Percentiles rank a stretch among this genome's conserved stretches.
These are phyloP conservation scores for Embidobia sp. DNA, from an alignment of 2,888 invertebrate genomes.

Conservation along the genomic window DNA sequence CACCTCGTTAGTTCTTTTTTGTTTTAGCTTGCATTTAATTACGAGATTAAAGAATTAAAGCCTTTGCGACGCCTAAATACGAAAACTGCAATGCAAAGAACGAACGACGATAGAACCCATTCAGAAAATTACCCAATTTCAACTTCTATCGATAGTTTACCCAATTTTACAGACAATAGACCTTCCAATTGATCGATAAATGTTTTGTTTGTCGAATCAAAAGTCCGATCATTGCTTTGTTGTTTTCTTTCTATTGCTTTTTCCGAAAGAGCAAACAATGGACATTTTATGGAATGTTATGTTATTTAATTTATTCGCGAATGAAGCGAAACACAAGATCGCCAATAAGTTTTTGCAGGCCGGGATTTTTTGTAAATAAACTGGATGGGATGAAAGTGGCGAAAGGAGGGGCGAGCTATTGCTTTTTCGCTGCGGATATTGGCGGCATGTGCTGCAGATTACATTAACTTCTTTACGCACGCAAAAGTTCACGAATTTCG, in stretches of 20 bases:
- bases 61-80: conserved; percentile 13
- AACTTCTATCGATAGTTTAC: conserved; percentile 43
- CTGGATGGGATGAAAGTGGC: conserved; percentile 10
- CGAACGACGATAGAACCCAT: conserved; percentile 14
- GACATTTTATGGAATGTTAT: background rate
- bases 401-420: conserved; percentile 12
- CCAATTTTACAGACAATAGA: conserved; percentile 53
- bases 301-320: conserved; percentile 6
- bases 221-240: conserved; percentile 25
- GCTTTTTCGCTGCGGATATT: background rate
- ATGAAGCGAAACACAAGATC: too few relatives aligned
- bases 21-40: conserved; percentile 16
- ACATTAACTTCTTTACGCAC: conserved; percentile 25
- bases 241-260: conserved; percentile 2
- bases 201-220: conserved; percentile 46
- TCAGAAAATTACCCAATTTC: conserved; percentile 48
- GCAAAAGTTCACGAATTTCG: conserved; percentile 19
- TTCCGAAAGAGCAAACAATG: conserved; percentile 1
- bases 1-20: conserved; percentile 3
- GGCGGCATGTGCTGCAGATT: conserved; percentile 29
- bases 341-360: too few relatives aligned
- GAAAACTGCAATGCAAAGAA: conserved; percentile 15
- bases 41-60: conserved; percentile 1
- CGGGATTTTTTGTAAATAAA: too few relatives aligned
- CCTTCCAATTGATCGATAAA: conserved; percentile 49